Base-by-base conservation (phyloP, 1,140 invertebrate species). In the Dolichoris vasculosae region DNA sequence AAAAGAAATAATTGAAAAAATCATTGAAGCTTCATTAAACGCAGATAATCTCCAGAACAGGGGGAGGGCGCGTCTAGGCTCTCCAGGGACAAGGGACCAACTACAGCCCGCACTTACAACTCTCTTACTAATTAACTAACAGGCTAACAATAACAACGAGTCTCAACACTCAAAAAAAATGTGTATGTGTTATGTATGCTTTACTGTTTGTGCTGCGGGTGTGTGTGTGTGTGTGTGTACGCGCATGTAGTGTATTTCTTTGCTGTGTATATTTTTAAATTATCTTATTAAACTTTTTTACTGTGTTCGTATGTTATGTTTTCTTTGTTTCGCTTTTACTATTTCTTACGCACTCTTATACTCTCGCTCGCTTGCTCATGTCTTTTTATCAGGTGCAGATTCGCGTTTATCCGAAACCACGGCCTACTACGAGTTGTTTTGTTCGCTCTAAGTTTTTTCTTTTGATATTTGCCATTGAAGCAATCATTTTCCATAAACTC, bases 101-200 rank as follows among this genome's bases (percentile, higher is more conserved):
- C 93, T 93, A 93, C 91, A 93, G 91, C 92, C 92, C 92, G 91
- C 91, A 92, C 92, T 93, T 93, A 93, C 92, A 93, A 93, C 91
- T 93, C 92, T 93, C 92, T 93, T 93, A 93, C 91, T 92, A 93
- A 93, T 93, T 93, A 93, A 93, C 93, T 93, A 93, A 93, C 93
- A 93, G 92, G 90, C 93, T 93, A 93, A 93, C 93, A 93, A 93
- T 93, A 93, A 93, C 92, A 93, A 93, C 92, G 91, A 93, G 92
- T 93, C 86, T 84, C 91, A 93, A 93, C 92, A 92, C 92, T 93
- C 90, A 92, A 93, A 93, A 92, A 89, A 89, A 71, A 26, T 79
- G 63, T 82, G 26, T 71, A 48, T 79, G 46, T 83, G 48, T 64
- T 23, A 11, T 38, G 89, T 55, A 17, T 55, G 2, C 17, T 55